These are phyloP conservation scores for Hemiprocne comata DNA, from an alignment of 2,113 vertebrate genomes.

Conservation along the genomic window DNA sequence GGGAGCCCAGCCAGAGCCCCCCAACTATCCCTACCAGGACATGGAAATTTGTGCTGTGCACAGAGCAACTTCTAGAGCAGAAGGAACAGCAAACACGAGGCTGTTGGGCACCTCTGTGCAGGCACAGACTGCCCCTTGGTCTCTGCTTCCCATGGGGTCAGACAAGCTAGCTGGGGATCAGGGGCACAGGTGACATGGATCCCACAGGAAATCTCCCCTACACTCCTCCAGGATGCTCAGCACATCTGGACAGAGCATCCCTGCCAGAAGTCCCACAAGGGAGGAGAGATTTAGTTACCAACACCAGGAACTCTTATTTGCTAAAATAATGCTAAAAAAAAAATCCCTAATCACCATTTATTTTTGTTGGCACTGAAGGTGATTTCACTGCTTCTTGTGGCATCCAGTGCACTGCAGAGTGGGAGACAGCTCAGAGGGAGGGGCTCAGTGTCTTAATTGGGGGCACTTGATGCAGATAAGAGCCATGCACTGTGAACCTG, in stretches of 20 bases:
- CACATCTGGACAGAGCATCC: neutral
- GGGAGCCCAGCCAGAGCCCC: neutral
- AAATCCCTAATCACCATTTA: neutral
- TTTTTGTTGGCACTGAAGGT: neutral
- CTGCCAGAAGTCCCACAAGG: neutral
- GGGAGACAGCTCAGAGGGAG: neutral
- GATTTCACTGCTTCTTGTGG: accelerated
- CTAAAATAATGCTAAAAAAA: neutral
- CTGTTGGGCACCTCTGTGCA: neutral
- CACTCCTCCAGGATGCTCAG: neutral
- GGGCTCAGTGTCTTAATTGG: neutral
- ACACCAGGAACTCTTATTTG: neutral
- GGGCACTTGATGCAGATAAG: neutral
- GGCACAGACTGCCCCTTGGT: neutral
- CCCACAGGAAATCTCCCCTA: neutral
- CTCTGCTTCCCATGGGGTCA: neutral
- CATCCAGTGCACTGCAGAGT: neutral
- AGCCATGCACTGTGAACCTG: neutral
- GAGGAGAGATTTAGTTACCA: neutral
- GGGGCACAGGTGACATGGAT: neutral
- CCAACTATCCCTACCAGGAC: accelerated
- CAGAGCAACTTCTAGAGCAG: neutral
- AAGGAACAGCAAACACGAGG: neutral
- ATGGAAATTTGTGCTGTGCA: neutral
- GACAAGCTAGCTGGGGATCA: neutral